Conservation (phyloP, 2,797 vertebrate genomes). For the Premnoplex brunnescens region DNA sequence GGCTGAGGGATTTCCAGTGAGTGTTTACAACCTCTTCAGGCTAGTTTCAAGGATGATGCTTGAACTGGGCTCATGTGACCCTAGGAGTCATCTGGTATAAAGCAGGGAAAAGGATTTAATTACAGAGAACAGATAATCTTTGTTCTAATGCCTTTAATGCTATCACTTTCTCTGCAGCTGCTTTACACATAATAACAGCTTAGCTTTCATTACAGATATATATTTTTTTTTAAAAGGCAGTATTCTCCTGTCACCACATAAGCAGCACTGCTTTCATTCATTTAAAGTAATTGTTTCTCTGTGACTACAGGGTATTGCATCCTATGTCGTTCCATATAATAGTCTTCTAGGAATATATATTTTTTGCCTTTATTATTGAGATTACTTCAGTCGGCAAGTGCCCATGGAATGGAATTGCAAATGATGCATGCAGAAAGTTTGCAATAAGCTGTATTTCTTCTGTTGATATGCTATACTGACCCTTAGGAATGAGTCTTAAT, state of each 20-base stretch:
- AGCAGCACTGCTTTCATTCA: constrained; percentile 6
- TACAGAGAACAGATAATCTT: constrained; percentile 65
- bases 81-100: constrained; percentile 27
- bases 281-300: constrained; percentile 11
- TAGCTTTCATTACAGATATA: constrained; percentile 26
- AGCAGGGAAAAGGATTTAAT: constrained; percentile 55
- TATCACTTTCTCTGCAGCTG: constrained; percentile 63
- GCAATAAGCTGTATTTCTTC: background rate
- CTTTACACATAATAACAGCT: constrained; percentile 59
- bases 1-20: background rate
- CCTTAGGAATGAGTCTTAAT: background rate
- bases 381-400: background rate
- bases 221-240: background rate
- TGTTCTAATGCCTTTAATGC: constrained; percentile 57
- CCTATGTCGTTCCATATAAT: background rate
- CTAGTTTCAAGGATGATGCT: constrained; percentile 12
- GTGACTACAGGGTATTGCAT: background rate
- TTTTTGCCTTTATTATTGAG: constrained; percentile 4
- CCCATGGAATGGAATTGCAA: background rate
- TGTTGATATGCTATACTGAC: background rate
- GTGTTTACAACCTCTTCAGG: background rate
- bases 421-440: background rate
- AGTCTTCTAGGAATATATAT: background rate
- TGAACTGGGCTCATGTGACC: constrained; percentile 15
- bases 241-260: constrained; percentile 16